Conservation (phyloP, 1,140 invertebrate genomes). For the Magallana ariakensis region DNA sequence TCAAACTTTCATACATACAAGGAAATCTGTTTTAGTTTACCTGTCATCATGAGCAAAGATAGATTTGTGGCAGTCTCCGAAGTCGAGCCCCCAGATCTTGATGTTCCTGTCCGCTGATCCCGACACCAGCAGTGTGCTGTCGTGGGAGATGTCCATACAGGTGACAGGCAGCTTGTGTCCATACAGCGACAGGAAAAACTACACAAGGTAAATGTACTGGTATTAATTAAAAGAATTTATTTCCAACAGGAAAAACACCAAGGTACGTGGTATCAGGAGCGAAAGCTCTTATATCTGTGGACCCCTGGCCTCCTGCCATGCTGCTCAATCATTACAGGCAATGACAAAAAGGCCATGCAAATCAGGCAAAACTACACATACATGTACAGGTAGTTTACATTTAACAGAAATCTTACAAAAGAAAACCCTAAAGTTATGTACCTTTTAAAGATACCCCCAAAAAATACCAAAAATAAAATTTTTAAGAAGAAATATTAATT, state of each 20-base stretch:
- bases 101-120: slow-evolving; percentile 97
- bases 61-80: slow-evolving; percentile 92
- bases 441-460: no score
- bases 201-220: slow-evolving; percentile 71
- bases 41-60: slow-evolving; percentile 93
- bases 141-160: slow-evolving; percentile 95
- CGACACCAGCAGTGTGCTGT: slow-evolving; percentile 93
- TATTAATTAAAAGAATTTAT: neutral
- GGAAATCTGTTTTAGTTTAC: slow-evolving; percentile 63
- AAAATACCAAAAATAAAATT: no score
- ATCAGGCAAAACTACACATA: neutral
- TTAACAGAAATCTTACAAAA: neutral
- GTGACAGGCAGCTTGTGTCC: slow-evolving; percentile 97
- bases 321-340: no score
- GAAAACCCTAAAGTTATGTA: no score
- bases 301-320: no score
- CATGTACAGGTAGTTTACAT: no score
- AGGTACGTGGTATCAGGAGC: no score
- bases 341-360: no score
- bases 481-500: no score
- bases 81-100: slow-evolving; percentile 99
- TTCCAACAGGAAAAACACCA: no score
- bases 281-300: no score
- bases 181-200: slow-evolving; percentile 97
- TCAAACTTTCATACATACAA: no score